Evolutionary conservation across 64 coral and sea anemone species (phyloP), one percentile per base, ranked within the genome.

Genomic region (Actinia equina): DNA sequence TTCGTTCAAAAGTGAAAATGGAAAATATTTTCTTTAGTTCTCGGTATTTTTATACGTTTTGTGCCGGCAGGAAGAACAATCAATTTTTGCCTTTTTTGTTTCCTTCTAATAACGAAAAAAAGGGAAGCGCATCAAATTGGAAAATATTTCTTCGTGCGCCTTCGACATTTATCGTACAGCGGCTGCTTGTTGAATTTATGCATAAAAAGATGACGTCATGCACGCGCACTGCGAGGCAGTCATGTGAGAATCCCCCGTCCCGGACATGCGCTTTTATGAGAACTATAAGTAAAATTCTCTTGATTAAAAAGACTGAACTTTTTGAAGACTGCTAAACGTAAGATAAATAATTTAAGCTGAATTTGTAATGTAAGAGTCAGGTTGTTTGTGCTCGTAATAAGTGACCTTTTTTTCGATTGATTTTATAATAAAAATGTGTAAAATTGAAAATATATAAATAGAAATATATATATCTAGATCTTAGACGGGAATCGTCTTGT

Each of bases 401-500:
- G 69, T 74, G 69, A 41, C 69, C 26, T 16, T 81, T 52, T 81
- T 78, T 78, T 22, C 49, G 44, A 81, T 81, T 81, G 78, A 81
- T 81, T 81, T 81, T 81, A 19, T 81, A 81, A 81, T 81, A 81
- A 44, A 81, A 81, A 49, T 20, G 78, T 81, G 78, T 81, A 81
- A 44, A 81, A 81, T 81, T 81, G 44, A 81, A 81, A 81, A 81
- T 81, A 81, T 81, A 81, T 81, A 81, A 81, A 81, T 52, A 81
- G 78, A 81, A 81, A 81, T 17, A 79, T 81, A 52, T 81, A 74
- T 74, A 74, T 80, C 42, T 81, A 20, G 44, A 81, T 81, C 49
- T 81, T 52, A 22, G 78, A 81, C 78, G 52, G 17, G 78, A 81
- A 81, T 81, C 78, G 78, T 81, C 78, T 52, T 52, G 42, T 81